phyloP scores from a whole-genome alignment of 2,113 vertebrate genomes.

The Ceyx cyanopectus region DNA sequence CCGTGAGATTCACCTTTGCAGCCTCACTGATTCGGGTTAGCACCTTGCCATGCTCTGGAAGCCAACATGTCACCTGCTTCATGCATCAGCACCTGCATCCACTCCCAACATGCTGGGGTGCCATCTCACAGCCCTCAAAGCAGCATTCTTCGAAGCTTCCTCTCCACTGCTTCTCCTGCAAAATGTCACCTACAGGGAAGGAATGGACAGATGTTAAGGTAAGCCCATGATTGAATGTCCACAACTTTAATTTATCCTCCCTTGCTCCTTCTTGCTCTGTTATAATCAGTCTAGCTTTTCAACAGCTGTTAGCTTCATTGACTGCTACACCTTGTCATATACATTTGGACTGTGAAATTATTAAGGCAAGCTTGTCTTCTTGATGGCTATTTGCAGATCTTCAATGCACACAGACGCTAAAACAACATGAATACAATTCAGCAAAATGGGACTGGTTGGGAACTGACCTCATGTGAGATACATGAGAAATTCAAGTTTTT shows the following conservation, averaged over 20 bases:
- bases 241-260: neutral
- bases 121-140: neutral
- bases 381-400: neutral
- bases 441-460: no score
- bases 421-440: fast-evolving
- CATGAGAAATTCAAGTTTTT: neutral
- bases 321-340: neutral
- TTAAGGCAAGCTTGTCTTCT: neutral
- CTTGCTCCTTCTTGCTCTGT: neutral
- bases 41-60: neutral
- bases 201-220: neutral
- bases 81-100: neutral
- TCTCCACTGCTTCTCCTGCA: neutral
- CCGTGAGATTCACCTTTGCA: neutral
- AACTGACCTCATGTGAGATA: neutral
- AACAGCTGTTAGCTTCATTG: neutral
- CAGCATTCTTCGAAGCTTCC: neutral
- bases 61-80: neutral
- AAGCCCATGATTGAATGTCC: neutral
- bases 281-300: neutral
- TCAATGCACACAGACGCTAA: neutral
- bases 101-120: fast-evolving
- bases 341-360: neutral
- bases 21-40: neutral
- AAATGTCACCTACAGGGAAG: neutral